Evolutionary conservation across 2,888 invertebrate species (phyloP), one percentile per base, ranked within the genome.

Genomic region (Nymphalis urticae): DNA sequence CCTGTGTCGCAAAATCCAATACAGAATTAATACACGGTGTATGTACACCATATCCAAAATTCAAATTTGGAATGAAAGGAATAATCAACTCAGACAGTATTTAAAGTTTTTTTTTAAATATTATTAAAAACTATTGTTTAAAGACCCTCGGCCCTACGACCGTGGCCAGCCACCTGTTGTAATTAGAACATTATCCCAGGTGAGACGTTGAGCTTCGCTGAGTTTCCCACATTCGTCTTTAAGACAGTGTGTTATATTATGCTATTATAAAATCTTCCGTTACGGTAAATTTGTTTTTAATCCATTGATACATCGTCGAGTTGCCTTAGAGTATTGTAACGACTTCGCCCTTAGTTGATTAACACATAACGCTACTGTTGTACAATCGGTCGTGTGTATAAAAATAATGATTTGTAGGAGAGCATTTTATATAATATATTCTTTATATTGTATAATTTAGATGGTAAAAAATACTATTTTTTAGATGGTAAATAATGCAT

Each of bases 111-210:
- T 32, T 19, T 53, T 51, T 51, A 1, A 21, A 51, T 32, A 42
- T 13, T 42, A n/a, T 50, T 50, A n/a, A 50, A 36, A 8, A 9
- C 53, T 1, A 13, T 16, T 53, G 53, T 24, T 13, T 50, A 50
- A 32, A 56, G n/a, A 56, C 21, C n/a, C 56, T 32, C 27, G 32
- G 32, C 27, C 56, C 56, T 53, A 56, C 48, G 61, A 48, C 61
- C 24, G 62, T 21, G 50, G n/a, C 61, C 48, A 70, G 72, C 75
- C 82, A 81, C 80, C 81, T 80, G 84, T 72, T 76, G 86, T 87
- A 89, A 91, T 90, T 89, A 90, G 85, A 89, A 85, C 83, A 82
- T 80, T 78, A 79, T 76, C 76, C 85, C 76, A 24, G 53, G 73
- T 75, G 56, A 75, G 51, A 71, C 80, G 90, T 87, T 83, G 80